phyloP scores from a whole-genome alignment of 2,113 vertebrate genomes.

The Lamprotornis superbus region DNA sequence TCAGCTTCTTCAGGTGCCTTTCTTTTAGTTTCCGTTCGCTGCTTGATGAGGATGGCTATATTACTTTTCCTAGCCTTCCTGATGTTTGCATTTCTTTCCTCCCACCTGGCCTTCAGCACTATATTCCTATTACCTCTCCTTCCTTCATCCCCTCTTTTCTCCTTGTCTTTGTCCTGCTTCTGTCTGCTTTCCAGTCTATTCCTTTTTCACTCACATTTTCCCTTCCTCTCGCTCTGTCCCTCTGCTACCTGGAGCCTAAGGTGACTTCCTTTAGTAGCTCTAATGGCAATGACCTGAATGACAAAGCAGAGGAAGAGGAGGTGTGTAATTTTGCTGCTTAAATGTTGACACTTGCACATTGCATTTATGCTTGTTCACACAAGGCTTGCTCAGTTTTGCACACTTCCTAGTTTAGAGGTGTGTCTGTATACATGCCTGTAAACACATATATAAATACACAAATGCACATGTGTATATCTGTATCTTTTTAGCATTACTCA shows the following conservation, averaged over 20 bases:
- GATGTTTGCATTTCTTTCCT: slow-evolving; percentile 79
- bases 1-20: slow-evolving; percentile 69
- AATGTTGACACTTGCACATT: slow-evolving; percentile 21
- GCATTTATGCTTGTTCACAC: background rate
- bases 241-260: slow-evolving; percentile 90
- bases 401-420: background rate
- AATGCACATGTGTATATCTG: background rate
- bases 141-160: slow-evolving; percentile 87
- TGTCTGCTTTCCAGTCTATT: slow-evolving; percentile 90
- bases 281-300: slow-evolving; percentile 72
- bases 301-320: slow-evolving; percentile 82
- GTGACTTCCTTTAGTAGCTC: slow-evolving; percentile 66
- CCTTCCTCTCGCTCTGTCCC: slow-evolving; percentile 89
- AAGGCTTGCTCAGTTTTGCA: slow-evolving; percentile 11
- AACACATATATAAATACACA: background rate
- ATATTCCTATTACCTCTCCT: slow-evolving; percentile 75
- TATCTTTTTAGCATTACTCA: background rate
- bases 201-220: slow-evolving; percentile 86
- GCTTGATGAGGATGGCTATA: slow-evolving; percentile 79
- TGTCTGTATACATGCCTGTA: background rate
- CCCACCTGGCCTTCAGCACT: slow-evolving; percentile 70
- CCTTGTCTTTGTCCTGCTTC: slow-evolving; percentile 86
- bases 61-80: slow-evolving; percentile 80
- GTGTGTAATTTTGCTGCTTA: slow-evolving; percentile 82
- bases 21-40: slow-evolving; percentile 67